Evolutionary conservation across 2,113 vertebrate genomes (phyloP).

Genomic region (Neoarius graeffei): DNA sequence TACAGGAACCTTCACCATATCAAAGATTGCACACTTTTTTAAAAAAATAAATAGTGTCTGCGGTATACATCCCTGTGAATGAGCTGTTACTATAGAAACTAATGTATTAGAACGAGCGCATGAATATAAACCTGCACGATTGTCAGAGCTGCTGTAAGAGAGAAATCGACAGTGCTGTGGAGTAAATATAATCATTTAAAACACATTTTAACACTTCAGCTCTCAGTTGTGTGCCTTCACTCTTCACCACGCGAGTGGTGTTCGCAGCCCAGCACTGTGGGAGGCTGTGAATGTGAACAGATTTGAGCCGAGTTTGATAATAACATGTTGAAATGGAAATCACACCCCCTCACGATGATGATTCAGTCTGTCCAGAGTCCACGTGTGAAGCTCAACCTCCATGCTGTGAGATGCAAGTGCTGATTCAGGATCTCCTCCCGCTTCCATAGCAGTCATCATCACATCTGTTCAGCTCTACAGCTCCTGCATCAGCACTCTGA

Average conservation of each 20-base stretch:
- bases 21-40: neutral
- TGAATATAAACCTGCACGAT: neutral
- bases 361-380: neutral
- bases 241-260: neutral
- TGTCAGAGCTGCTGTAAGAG: neutral
- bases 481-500: constrained; percentile 23
- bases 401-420: neutral
- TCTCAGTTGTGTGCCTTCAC: neutral
- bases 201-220: neutral
- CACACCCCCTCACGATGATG: neutral
- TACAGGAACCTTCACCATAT: neutral
- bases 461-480: neutral
- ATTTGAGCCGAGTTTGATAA: neutral
- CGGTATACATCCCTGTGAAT: neutral
- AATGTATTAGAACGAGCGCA: neutral
- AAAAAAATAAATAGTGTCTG: neutral
- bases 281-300: neutral
- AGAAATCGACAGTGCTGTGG: neutral
- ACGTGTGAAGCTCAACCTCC: neutral
- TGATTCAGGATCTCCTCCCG: constrained; percentile 11
- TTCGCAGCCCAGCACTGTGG: neutral
- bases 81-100: neutral
- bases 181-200: neutral
- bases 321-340: constrained; percentile 11
- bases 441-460: neutral